Evolutionary conservation across 2,113 vertebrate species (phyloP).

Genomic region (Pleuronectes platessa): DNA sequence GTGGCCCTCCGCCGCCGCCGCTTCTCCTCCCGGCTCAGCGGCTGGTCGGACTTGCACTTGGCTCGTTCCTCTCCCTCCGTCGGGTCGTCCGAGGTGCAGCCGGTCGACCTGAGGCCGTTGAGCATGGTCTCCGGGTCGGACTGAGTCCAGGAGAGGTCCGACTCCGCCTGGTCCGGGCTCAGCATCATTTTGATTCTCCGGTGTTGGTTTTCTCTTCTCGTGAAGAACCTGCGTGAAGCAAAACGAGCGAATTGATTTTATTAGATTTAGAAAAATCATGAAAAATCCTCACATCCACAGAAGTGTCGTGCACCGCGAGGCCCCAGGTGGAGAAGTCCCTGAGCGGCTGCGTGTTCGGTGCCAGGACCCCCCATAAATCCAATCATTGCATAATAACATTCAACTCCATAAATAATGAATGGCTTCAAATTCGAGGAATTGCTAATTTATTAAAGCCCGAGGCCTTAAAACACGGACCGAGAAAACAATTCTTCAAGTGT

Average conservation of each 20-base stretch:
- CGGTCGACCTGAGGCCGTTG: constrained; percentile 86
- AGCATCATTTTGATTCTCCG: constrained; percentile 91
- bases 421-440: constrained; percentile 1
- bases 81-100: constrained; percentile 85
- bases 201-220: constrained; percentile 30
- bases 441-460: constrained; percentile 24
- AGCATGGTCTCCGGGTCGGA: constrained; percentile 92
- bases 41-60: constrained; percentile 83
- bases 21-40: constrained; percentile 92
- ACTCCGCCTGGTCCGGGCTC: constrained; percentile 93
- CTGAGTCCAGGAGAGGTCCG: constrained; percentile 91
- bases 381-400: constrained; percentile 66
- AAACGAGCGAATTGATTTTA: neutral
- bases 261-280: neutral
- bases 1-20: constrained; percentile 83
- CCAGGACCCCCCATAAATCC: constrained; percentile 9
- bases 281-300: neutral
- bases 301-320: constrained; percentile 19
- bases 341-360: constrained; percentile 5
- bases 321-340: constrained; percentile 13
- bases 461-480: constrained; percentile 4
- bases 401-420: constrained; percentile 67
- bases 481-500: neutral
- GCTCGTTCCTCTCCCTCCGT: constrained; percentile 76
- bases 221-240: constrained; percentile 26